phyloP scores from a whole-genome alignment of 2,888 invertebrate species.

The Anaspis maculata region DNA sequence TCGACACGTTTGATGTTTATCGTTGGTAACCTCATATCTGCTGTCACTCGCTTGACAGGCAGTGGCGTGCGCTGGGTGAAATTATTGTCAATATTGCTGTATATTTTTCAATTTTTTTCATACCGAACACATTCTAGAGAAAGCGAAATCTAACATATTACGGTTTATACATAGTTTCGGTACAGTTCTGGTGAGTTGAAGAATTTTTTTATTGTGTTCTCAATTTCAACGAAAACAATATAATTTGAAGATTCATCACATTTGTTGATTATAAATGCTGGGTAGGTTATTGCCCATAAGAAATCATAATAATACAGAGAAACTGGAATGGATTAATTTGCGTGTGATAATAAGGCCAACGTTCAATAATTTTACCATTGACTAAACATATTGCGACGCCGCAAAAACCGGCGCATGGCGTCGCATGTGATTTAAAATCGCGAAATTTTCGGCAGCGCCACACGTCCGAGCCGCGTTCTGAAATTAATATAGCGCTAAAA shows the following conservation, averaged over 20 bases:
- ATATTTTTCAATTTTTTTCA: not conserved
- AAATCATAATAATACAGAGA: not conserved
- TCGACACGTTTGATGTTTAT: too few relatives aligned
- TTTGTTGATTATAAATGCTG: not conserved
- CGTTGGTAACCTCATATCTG: not conserved
- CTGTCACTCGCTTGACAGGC: not conserved
- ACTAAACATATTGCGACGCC: slow-evolving; percentile 32
- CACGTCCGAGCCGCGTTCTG: too few relatives aligned
- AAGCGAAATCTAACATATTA: too few relatives aligned
- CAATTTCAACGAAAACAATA: too few relatives aligned
- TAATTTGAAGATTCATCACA: not conserved
- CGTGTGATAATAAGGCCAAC: slow-evolving; percentile 23
- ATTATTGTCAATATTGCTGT: not conserved
- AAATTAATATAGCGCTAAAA: too few relatives aligned
- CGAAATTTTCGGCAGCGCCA: too few relatives aligned
- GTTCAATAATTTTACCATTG: slow-evolving; percentile 34
- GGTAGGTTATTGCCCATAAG: not conserved
- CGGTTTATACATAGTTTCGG: too few relatives aligned
- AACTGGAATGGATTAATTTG: too few relatives aligned
- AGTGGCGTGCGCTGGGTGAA: not conserved
- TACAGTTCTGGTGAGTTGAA: too few relatives aligned
- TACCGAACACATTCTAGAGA: too few relatives aligned
- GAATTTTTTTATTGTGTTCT: too few relatives aligned
- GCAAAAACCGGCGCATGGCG: slow-evolving; percentile 33
- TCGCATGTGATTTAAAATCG: slow-evolving; percentile 19